Evolutionary conservation across 2,797 vertebrate genomes (phyloP).

Genomic region (Novumbra hubbsi): DNA sequence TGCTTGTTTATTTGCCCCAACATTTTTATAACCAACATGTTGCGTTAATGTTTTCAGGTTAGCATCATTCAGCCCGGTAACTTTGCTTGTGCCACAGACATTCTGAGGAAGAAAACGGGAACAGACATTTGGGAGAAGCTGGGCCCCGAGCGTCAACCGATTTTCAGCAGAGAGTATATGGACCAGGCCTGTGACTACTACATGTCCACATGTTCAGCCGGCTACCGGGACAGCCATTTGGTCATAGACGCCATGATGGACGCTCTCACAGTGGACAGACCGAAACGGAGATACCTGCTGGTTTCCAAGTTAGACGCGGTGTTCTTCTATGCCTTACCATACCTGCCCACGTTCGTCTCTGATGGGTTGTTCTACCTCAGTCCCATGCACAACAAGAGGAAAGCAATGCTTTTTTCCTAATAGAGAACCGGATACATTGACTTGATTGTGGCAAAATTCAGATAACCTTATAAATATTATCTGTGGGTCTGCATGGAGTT

Average conservation of each 20-base stretch:
- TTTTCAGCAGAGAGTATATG: slow-evolving; percentile 56
- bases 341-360: slow-evolving; percentile 47
- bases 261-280: slow-evolving; percentile 43
- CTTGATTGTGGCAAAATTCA: background rate
- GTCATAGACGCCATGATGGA: slow-evolving; percentile 63
- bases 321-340: slow-evolving; percentile 55
- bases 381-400: slow-evolving; percentile 52
- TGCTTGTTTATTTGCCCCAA: background rate
- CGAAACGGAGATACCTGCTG: slow-evolving; percentile 59
- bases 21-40: background rate
- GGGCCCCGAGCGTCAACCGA: slow-evolving; percentile 30
- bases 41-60: slow-evolving; percentile 22
- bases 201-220: slow-evolving; percentile 26
- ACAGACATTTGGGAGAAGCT: slow-evolving; percentile 60
- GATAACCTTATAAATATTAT: too few species aligned
- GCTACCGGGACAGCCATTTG: slow-evolving; percentile 37
- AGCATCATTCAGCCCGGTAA: slow-evolving; percentile 55
- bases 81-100: slow-evolving; percentile 66
- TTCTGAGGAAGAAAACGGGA: slow-evolving; percentile 48
- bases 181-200: slow-evolving; percentile 58
- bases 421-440: background rate
- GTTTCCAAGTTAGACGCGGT: slow-evolving; percentile 36
- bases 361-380: slow-evolving; percentile 58
- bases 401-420: slow-evolving; percentile 50
- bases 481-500: too few species aligned